Percentiles rank a stretch among this genome's conserved stretches.
Conservation (phyloP, 2,888 invertebrate species). For the Calliopum simillimum region DNA sequence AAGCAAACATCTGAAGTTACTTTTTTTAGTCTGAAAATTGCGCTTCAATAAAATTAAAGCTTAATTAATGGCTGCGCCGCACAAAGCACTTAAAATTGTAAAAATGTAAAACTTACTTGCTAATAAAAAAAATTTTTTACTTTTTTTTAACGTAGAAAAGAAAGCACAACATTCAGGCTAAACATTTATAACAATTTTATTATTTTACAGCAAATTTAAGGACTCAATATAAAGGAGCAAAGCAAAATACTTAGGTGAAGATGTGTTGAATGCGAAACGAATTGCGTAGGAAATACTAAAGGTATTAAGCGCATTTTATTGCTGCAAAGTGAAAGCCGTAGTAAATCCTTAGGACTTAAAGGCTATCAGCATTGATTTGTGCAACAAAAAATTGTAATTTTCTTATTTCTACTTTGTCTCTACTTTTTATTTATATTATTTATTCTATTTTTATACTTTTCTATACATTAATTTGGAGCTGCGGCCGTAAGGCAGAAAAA, state of each 20-base stretch:
- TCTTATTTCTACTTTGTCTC: background rate
- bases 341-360: background rate
- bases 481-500: background rate
- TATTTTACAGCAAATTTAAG: conserved; percentile 21
- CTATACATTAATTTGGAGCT: background rate
- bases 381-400: background rate
- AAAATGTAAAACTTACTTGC: too few relatives aligned
- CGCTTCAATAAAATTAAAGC: too few relatives aligned
- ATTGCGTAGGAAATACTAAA: background rate
- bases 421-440: background rate
- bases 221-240: too few relatives aligned
- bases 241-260: background rate
- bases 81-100: too few relatives aligned
- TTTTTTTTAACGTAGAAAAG: too few relatives aligned
- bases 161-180: too few relatives aligned
- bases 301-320: conserved; percentile 1
- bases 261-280: background rate
- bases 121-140: too few relatives aligned
- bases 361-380: background rate
- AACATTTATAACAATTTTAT: background rate
- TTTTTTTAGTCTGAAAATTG: too few relatives aligned
- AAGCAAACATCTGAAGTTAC: too few relatives aligned
- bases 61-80: too few relatives aligned
- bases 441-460: background rate
- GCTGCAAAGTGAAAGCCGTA: background rate